Base-by-base conservation (phyloP, 2,888 invertebrate species). In the Heliothis peltigera region DNA sequence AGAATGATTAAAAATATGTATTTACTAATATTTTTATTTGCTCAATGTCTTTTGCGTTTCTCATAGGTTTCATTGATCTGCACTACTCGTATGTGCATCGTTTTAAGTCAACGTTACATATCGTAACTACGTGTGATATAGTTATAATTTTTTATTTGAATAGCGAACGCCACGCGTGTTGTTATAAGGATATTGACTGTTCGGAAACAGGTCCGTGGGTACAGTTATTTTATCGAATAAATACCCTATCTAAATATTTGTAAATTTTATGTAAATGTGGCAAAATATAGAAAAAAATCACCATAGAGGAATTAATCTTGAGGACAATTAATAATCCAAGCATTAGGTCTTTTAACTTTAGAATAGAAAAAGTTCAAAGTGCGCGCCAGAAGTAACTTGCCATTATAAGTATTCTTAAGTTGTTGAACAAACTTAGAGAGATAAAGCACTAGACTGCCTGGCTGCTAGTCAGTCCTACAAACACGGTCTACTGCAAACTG, bases 181-280 rank as follows among this genome's bases (percentile, higher is more conserved):
- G 61, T 79, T 86, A 87, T 77, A 84, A 88, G 91, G 89, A 87
- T 90, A 84, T 91, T 89, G 92, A 91, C 92, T 89, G 78, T 70
- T 74, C 53, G 44, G 65, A 84, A 91, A 90, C 90, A 77, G 84
- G 90, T 89, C 76, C 66, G 72, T 60, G 62, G 28, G 71, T 79
- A 92, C 91, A 86, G 91, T 90, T 92, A 91, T 79, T 70, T 79
- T 76, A 61, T 70, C 65, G 60, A 70, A 80, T 70, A 79, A 70
- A 77, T 71, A 75, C 55, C 58, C 61, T 63, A 63, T 56, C 61
- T 43, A 61, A 74, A 72, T 69, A 70, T 72, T 57, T 43, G 22
- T 73, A 57, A 71, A 75, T 73, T 67, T 67, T 71, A 76, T 74
- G 67, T 43, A 48, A 75, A 68, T 61, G 21, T 19, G 6, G 10